Evolutionary conservation across 2,113 vertebrate species (phyloP).

Genomic region (Theristicus caerulescens): DNA sequence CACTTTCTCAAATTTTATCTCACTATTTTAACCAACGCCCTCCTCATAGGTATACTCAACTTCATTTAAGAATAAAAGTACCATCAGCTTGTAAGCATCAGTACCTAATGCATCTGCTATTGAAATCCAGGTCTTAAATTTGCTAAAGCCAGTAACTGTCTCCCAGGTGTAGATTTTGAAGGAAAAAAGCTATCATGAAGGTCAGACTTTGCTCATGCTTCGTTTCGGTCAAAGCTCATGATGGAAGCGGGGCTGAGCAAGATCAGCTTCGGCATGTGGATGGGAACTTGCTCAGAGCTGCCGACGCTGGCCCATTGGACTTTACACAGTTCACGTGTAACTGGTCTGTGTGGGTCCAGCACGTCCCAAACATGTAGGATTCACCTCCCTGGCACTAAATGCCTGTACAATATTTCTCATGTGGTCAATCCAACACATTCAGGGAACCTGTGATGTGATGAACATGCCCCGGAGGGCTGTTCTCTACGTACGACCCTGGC

Average conservation of each 20-base stretch:
- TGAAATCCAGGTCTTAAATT: background rate
- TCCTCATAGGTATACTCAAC: background rate
- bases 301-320: accelerated
- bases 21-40: slow-evolving; percentile 1
- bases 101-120: background rate
- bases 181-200: background rate
- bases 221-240: background rate
- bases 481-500: background rate
- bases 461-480: background rate
- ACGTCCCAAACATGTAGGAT: accelerated
- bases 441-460: background rate
- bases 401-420: background rate
- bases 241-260: background rate
- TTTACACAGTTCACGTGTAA: background rate
- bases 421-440: background rate
- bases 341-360: background rate
- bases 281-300: background rate
- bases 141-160: background rate
- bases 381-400: accelerated
- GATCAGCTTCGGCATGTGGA: background rate
- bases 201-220: background rate
- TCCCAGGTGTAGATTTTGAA: background rate
- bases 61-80: background rate
- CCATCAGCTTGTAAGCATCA: background rate
- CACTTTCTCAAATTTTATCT: background rate